Conservation (phyloP, 2,797 vertebrate genomes). For the Platalea minor region DNA sequence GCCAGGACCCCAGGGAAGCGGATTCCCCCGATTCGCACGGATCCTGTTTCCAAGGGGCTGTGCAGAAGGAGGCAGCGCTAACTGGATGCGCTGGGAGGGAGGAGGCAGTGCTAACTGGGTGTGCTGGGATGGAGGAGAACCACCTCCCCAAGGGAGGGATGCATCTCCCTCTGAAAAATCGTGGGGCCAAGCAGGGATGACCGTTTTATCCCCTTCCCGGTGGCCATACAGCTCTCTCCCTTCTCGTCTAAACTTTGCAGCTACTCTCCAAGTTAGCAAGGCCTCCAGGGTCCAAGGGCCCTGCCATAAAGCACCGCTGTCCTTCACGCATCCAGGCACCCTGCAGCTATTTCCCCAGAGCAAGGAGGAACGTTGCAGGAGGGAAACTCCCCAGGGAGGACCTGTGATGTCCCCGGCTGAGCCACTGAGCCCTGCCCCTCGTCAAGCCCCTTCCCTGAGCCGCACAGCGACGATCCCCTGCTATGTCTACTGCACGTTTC, state of each 20-base stretch:
- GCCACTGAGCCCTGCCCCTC: not conserved
- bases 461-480: not conserved
- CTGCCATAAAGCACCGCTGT: not conserved
- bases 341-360: not conserved
- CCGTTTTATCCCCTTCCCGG: fast-evolving
- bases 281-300: not conserved
- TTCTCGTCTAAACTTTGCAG: not conserved
- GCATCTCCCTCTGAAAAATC: not conserved
- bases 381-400: not conserved
- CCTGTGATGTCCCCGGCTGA: not conserved
- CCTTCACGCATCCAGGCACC: not conserved
- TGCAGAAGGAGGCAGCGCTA: not conserved
- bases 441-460: not conserved
- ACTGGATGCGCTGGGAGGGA: not conserved
- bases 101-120: not conserved
- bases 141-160: not conserved
- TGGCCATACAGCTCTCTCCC: not conserved
- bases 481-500: not conserved
- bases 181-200: not conserved
- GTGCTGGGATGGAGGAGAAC: not conserved
- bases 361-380: not conserved
- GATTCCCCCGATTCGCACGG: fast-evolving
- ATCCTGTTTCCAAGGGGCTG: not conserved
- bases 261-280: not conserved
- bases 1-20: not conserved